These are phyloP conservation scores for Hedya salicella DNA, from an alignment of 2,888 invertebrate species.

Conservation along the genomic window DNA sequence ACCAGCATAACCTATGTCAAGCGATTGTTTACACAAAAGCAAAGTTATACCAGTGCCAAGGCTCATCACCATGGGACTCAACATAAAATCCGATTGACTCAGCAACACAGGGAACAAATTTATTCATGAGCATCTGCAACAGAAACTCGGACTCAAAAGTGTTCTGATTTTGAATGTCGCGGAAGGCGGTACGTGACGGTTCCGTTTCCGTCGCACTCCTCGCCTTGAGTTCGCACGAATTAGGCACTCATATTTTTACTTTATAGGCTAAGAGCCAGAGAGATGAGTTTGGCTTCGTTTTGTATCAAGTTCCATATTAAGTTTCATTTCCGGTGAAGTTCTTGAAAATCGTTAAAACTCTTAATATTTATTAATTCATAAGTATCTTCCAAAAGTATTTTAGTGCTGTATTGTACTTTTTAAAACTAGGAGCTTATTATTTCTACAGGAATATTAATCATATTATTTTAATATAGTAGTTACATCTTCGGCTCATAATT, in stretches of 20 bases:
- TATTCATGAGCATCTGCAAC: constrained; percentile 59
- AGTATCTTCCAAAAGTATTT: too few species aligned
- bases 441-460: too few species aligned
- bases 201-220: constrained; percentile 40
- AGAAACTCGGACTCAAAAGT: constrained; percentile 54
- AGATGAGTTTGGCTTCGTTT: not conserved
- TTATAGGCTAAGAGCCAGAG: constrained; percentile 9
- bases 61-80: not conserved
- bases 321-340: not conserved
- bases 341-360: too few species aligned
- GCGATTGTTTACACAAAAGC: too few species aligned
- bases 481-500: too few species aligned
- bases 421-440: too few species aligned
- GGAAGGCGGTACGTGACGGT: constrained; percentile 45
- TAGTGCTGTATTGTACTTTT: too few species aligned
- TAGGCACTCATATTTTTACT: constrained; percentile 41
- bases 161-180: constrained; percentile 61
- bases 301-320: not conserved
- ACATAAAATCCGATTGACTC: constrained; percentile 8
- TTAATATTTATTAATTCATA: too few species aligned
- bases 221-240: constrained; percentile 34
- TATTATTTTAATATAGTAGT: too few species aligned
- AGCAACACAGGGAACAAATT: constrained; percentile 46
- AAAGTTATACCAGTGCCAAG: not conserved
- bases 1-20: too few species aligned